Percentiles rank a stretch among this genome's conserved stretches.
These are phyloP conservation scores for Serranus cabrilla DNA, from an alignment of 2,797 vertebrate species.

Conservation along the genomic window DNA sequence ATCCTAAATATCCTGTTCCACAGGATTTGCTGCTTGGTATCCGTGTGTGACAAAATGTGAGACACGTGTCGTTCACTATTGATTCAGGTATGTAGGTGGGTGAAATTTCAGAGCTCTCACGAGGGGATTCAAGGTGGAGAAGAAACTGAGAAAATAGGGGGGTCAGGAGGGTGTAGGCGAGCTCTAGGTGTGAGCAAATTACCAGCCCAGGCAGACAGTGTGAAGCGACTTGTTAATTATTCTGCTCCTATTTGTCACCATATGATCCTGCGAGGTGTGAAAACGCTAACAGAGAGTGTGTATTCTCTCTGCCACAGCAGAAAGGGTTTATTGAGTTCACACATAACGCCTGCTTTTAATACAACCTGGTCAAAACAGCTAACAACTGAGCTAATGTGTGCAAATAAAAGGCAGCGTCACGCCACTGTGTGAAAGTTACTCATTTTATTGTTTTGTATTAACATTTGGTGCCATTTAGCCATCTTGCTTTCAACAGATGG, in stretches of 20 bases:
- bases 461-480: neutral
- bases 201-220: constrained; percentile 14
- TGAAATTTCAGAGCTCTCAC: neutral
- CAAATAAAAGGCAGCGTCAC: constrained; percentile 6
- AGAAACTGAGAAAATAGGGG: neutral
- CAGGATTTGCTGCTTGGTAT: neutral
- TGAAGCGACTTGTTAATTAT: constrained; percentile 50
- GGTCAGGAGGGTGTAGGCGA: neutral
- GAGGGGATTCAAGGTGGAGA: constrained; percentile 20
- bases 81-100: constrained; percentile 20
- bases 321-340: constrained; percentile 35
- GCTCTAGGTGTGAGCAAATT: constrained; percentile 15
- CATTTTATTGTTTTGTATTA: constrained; percentile 52
- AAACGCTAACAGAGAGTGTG: constrained; percentile 24
- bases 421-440: neutral
- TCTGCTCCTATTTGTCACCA: constrained; percentile 18
- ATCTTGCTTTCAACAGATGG: neutral
- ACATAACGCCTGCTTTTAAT: constrained; percentile 17
- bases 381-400: neutral
- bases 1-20: constrained; percentile 2
- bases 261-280: constrained; percentile 32
- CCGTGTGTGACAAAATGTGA: constrained; percentile 3
- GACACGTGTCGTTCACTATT: neutral
- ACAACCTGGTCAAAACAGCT: neutral
- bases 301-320: constrained; percentile 26